Evolutionary conservation across 2,797 vertebrate species (phyloP).

Genomic region (Pseudocheirus occidentalis): DNA sequence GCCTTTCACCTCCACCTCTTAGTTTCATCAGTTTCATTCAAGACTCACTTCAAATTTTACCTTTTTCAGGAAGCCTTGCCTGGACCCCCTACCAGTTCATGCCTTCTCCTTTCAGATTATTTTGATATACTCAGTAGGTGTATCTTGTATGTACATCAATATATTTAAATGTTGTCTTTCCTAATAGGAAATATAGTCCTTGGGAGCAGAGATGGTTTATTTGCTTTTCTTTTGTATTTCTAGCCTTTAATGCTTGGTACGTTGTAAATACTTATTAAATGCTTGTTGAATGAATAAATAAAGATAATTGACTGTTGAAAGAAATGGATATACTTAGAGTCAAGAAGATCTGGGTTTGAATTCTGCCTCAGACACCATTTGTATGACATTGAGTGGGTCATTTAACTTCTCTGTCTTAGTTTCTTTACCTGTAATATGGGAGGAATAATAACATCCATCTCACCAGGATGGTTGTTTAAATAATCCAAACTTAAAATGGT

Average conservation of each 20-base stretch:
- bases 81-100: background rate
- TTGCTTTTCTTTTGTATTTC: background rate
- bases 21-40: background rate
- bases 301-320: background rate
- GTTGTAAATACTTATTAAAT: background rate
- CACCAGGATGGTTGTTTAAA: background rate
- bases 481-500: background rate
- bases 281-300: background rate
- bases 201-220: background rate
- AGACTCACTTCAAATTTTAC: background rate
- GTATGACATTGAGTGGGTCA: background rate
- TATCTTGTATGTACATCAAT: background rate
- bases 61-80: background rate
- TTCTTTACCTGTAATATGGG: background rate
- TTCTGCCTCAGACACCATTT: background rate
- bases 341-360: background rate
- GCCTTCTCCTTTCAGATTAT: background rate
- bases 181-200: background rate
- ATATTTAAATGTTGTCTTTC: background rate
- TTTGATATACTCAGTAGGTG: background rate
- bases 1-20: background rate
- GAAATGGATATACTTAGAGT: background rate
- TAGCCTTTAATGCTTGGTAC: background rate
- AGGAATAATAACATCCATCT: background rate
- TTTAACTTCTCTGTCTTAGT: background rate